Conservation (phyloP, 1,140 invertebrate species). For the Saccostrea cuccullata region DNA sequence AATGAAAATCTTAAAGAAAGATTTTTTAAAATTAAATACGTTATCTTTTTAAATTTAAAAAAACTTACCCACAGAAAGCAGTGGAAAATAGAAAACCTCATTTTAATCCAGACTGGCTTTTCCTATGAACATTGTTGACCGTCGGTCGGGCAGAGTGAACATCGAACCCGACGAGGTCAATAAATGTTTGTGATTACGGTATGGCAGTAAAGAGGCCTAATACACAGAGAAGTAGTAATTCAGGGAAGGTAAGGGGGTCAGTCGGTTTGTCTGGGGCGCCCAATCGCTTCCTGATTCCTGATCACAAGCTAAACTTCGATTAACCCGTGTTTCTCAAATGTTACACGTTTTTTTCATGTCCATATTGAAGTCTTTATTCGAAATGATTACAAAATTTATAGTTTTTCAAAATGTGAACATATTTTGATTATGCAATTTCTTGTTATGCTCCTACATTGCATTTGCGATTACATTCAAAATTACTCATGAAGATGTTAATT, state of each 20-base stretch:
- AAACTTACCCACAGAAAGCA: not conserved
- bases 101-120: not conserved
- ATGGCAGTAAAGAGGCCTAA: not conserved
- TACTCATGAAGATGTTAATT: too few relatives aligned
- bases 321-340: not conserved
- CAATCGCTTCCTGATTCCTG: not conserved
- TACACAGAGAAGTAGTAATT: not conserved
- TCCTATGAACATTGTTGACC: not conserved
- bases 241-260: not conserved
- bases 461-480: too few relatives aligned
- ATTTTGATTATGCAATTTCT: too few relatives aligned
- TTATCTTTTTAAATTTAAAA: not conserved
- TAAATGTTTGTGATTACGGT: not conserved
- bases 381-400: too few relatives aligned
- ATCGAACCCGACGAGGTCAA: slow-evolving; percentile 24
- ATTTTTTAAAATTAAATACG: not conserved
- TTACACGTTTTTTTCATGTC: not conserved
- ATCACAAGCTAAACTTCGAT: not conserved
- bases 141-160: not conserved
- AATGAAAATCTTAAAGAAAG: not conserved
- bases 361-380: too few relatives aligned
- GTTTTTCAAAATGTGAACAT: too few relatives aligned
- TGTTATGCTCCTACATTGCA: too few relatives aligned
- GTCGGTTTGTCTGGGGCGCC: not conserved
- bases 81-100: not conserved